These are phyloP conservation scores for Oryzaephilus surinamensis DNA, from an alignment of 1,140 invertebrate genomes.

Conservation along the genomic window DNA sequence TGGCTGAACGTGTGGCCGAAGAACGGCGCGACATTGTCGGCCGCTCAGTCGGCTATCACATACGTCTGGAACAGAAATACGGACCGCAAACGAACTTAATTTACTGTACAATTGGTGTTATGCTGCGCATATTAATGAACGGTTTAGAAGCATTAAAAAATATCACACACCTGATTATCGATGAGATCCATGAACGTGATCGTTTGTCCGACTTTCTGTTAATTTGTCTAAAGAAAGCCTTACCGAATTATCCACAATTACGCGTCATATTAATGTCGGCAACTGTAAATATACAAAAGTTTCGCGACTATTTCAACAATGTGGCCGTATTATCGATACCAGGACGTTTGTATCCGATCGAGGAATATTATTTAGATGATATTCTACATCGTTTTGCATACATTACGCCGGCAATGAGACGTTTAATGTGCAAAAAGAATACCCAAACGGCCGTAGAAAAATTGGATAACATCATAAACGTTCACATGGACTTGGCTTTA, in stretches of 20 bases:
- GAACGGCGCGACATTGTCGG: conserved; percentile 83
- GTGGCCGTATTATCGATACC: conserved; percentile 70
- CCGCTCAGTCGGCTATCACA: conserved; percentile 87
- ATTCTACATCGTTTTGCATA: conserved; percentile 63
- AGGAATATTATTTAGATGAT: conserved; percentile 74
- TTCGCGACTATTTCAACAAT: conserved; percentile 64
- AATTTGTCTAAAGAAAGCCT: conserved; percentile 67
- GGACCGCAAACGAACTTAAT: conserved; percentile 73
- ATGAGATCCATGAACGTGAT: conserved; percentile 93
- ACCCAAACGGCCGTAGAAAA: neutral
- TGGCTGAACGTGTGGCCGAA: conserved; percentile 68
- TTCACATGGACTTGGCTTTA: conserved; percentile 44
- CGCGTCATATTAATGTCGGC: conserved; percentile 93
- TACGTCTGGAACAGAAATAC: conserved; percentile 72
- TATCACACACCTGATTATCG: conserved; percentile 80
- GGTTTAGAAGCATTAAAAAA: conserved; percentile 44
- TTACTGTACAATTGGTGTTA: conserved; percentile 86
- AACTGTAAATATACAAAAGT: conserved; percentile 70
- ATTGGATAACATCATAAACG: neutral
- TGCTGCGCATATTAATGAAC: conserved; percentile 75
- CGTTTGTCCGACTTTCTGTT: conserved; percentile 87
- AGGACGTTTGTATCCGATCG: conserved; percentile 67
- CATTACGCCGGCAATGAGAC: conserved; percentile 51
- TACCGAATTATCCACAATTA: conserved; percentile 60
- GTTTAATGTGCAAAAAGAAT: neutral